Evolutionary conservation across 1,140 invertebrate species (phyloP).

Genomic region (Arctopsyche grandis): DNA sequence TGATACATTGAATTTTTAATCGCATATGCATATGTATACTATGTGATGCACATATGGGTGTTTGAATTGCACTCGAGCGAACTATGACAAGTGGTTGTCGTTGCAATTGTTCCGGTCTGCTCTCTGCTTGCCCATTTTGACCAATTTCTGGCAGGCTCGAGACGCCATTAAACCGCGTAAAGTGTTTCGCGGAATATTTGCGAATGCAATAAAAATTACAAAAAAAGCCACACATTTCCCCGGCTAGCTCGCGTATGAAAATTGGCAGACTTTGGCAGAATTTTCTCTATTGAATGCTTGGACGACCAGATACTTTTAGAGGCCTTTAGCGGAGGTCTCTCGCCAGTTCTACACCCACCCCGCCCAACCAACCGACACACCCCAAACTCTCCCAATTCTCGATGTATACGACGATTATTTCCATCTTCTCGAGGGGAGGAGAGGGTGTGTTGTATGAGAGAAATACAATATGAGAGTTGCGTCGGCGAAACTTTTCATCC

Average conservation of each 20-base stretch:
- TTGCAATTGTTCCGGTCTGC: too few relatives aligned
- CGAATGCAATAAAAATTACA: conserved; percentile 51
- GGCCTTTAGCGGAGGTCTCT: too few relatives aligned
- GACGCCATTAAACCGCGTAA: conserved; percentile 46
- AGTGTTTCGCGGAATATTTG: conserved; percentile 48
- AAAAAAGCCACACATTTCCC: conserved; percentile 15
- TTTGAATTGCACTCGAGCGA: too few relatives aligned
- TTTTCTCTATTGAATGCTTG: conserved; percentile 45
- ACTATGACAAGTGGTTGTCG: too few relatives aligned
- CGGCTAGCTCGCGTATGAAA: conserved; percentile 24
- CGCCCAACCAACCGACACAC: not conserved
- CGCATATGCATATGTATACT: too few relatives aligned
- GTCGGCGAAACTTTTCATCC: conserved; percentile 10
- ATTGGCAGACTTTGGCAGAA: conserved; percentile 49
- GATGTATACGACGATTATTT: conserved; percentile 7
- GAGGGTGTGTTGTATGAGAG: not conserved
- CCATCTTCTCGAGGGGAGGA: not conserved
- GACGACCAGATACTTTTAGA: too few relatives aligned
- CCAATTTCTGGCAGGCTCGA: conserved; percentile 15
- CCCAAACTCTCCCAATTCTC: not conserved
- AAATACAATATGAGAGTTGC: conserved; percentile 18
- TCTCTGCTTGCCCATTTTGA: not conserved
- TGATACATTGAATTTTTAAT: too few relatives aligned
- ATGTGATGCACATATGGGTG: too few relatives aligned
- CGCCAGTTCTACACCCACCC: not conserved